These are phyloP conservation scores for Odontomachus brunneus DNA, from an alignment of 1,140 invertebrate species.

Conservation along the genomic window DNA sequence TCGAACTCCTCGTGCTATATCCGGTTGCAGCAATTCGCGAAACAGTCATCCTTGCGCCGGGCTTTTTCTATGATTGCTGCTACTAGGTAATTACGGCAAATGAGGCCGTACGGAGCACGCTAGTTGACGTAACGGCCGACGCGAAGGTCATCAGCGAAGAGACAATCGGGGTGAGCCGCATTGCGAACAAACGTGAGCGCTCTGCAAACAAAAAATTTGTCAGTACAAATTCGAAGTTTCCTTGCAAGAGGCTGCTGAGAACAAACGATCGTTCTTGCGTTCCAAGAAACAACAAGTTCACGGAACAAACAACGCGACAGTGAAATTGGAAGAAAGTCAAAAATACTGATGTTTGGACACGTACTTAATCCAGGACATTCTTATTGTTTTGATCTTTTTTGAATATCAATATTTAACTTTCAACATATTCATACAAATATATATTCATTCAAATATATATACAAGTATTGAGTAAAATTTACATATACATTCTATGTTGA, in stretches of 20 bases:
- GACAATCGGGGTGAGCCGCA: constrained; percentile 36
- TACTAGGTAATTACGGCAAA: constrained; percentile 31
- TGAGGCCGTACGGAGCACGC: background rate
- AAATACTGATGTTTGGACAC: no score
- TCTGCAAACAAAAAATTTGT: constrained; percentile 1
- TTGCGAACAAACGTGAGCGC: no score
- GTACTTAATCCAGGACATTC: no score
- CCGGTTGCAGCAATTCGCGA: constrained; percentile 1
- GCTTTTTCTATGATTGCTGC: constrained; percentile 29
- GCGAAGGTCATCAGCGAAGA: constrained; percentile 16
- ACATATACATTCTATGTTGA: no score
- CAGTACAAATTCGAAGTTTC: background rate
- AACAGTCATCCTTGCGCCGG: constrained; percentile 3
- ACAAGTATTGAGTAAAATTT: no score
- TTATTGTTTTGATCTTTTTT: no score
- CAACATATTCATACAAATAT: no score
- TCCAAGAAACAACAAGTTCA: background rate
- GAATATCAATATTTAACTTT: no score
- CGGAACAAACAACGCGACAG: background rate
- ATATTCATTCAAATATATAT: no score
- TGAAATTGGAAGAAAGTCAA: no score
- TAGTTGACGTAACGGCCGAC: constrained; percentile 30
- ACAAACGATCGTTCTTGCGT: background rate
- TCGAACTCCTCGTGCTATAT: background rate
- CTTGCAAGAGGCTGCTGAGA: background rate